Conservation (phyloP, 2,888 invertebrate genomes). For the Megamerina dolium region DNA sequence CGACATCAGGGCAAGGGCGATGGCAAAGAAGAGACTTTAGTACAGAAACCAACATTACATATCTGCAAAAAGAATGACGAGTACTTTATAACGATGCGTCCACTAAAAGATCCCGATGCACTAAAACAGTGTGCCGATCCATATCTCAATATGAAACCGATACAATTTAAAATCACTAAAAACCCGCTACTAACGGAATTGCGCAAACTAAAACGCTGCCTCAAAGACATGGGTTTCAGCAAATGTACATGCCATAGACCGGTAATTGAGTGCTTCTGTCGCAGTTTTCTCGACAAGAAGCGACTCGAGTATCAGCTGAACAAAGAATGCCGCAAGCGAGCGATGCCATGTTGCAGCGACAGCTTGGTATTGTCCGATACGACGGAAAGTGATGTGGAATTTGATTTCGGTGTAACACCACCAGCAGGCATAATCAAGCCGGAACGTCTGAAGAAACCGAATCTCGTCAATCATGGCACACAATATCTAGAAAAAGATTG, state of each 20-base stretch:
- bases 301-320: constrained; percentile 52
- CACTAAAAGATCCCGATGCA: constrained; percentile 57
- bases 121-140: constrained; percentile 59
- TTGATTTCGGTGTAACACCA: constrained; percentile 67
- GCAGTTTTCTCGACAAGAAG: constrained; percentile 47
- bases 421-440: constrained; percentile 64
- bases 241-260: constrained; percentile 55
- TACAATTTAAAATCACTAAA: constrained; percentile 62
- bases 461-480: constrained; percentile 55
- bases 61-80: constrained; percentile 61
- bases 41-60: constrained; percentile 56
- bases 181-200: constrained; percentile 52
- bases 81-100: constrained; percentile 62
- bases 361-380: constrained; percentile 40
- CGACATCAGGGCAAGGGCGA: constrained; percentile 39
- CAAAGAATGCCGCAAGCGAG: constrained; percentile 44
- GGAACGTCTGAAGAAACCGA: constrained; percentile 51
- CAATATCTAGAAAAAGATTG: constrained; percentile 58
- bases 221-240: constrained; percentile 53
- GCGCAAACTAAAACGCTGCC: constrained; percentile 53
- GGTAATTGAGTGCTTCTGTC: constrained; percentile 42
- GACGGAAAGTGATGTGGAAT: constrained; percentile 55
- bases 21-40: constrained; percentile 36
- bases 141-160: constrained; percentile 62
- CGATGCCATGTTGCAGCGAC: constrained; percentile 28